Evolutionary conservation across 2,888 invertebrate genomes (phyloP), one percentile per base, ranked within the genome.

Genomic region (Zygothrica quintamaculata): DNA sequence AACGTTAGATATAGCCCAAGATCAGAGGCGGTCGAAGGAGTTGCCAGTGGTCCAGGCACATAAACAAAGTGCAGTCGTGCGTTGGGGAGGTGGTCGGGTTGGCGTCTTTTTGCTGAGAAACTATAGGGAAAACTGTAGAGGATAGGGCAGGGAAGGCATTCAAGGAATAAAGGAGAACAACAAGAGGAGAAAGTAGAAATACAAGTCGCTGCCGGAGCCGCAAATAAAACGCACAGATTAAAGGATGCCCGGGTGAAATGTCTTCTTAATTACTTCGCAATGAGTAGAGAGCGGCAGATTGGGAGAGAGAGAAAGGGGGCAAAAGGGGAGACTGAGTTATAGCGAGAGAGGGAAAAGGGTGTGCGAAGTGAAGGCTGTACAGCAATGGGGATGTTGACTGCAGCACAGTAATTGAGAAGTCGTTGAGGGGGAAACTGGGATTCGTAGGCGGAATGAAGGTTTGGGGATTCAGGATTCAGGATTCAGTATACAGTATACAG

Each of bases 231-330:
- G 85, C 84, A 87, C 77, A 88, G 84, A 88, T 88, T 87, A 88
- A 88, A 88, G 84, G 87, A 88, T 84, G 77, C 87, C 87, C 86
- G 76, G 73, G 74, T 78, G 72, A 88, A 88, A 88, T 85, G 85
- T 87, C 80, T 82, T 87, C 88, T 88, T 88, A 88, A 88, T 88
- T 88, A 88, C 87, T 85, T 80, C 65, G 81, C 84, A 74, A 74
- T 78, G 78, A 82, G 75, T 72, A 67, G 55, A 52, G 53, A 13
- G 12, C 31, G 51, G 40, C 22, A 16, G 58, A 47, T 31, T 42
- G 58, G 29, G 34, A 8, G 26, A 33, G 48, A 40, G 7, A 12
- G 37, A 25, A 33, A 25, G 16, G 7, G 11, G 15, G 13, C 36
- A 8, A 13, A 3, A 29, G 11, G 31, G 9, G 12, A 43, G 8